Percentiles rank a stretch among this genome's conserved stretches.
Evolutionary conservation across 2,113 vertebrate genomes (phyloP).

Genomic region (Sinocyclocheilus anophthalmus): DNA sequence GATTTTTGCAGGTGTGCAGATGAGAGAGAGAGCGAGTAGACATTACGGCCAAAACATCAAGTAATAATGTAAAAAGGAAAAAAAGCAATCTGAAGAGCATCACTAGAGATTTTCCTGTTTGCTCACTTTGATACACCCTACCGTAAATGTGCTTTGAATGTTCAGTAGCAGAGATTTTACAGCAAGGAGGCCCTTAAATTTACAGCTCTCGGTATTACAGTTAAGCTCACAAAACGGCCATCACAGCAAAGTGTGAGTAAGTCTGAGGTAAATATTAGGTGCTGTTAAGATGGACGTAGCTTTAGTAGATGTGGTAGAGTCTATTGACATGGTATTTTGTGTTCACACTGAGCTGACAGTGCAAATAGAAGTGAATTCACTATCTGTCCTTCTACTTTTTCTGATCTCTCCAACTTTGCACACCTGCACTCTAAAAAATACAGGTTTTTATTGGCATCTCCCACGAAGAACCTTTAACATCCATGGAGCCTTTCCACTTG

Average conservation of each 20-base stretch:
- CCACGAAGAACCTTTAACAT: neutral
- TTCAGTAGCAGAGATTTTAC: neutral
- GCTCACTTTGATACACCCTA: conserved; percentile 3
- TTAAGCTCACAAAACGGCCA: neutral
- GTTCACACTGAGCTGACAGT: conserved; percentile 8
- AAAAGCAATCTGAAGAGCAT: neutral
- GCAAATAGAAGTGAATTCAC: conserved; percentile 13
- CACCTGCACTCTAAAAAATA: conserved; percentile 5
- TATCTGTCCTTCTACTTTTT: neutral
- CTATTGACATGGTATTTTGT: neutral
- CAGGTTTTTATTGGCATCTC: neutral
- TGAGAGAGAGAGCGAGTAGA: neutral
- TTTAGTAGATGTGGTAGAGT: neutral
- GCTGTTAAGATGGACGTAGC: neutral
- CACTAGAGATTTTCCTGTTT: neutral
- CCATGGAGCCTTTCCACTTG: neutral
- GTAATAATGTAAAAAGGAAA: neutral
- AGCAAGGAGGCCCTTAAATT: neutral
- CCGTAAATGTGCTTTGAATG: conserved; percentile 13
- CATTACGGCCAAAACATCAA: neutral
- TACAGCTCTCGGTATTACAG: neutral
- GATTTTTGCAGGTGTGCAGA: conserved; percentile 21
- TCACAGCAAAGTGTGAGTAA: conserved; percentile 11
- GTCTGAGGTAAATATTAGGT: conserved; percentile 28
- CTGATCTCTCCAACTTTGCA: neutral